Evolutionary conservation across 2,888 invertebrate species (phyloP), one percentile per base, ranked within the genome.

Genomic region (Allygus modestus): DNA sequence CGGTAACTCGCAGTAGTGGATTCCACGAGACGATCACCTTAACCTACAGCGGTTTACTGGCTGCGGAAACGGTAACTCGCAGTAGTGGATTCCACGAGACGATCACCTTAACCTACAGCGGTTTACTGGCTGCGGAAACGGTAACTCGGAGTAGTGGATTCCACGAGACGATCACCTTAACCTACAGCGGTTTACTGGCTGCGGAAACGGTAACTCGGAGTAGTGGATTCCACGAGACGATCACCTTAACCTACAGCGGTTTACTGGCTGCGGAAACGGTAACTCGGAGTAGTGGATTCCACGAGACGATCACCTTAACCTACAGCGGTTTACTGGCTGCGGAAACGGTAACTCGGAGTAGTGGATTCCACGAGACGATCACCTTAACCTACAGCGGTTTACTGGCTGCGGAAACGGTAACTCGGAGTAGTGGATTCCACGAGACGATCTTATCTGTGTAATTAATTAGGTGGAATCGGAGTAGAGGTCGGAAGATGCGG

Each of bases 401-500:
- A 46, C 46, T 17, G 15, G 15, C 46, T 23, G 58, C 23, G 58
- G 58, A 58, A 58, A 58, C 58, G 23, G 58, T 58, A 58, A 58
- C 1, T 58, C 20, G 20, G 20, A 37, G n/a, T 9, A 58, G 23
- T 23, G 23, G 5, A 58, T 2, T 23, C 2, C 37, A 11, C 1
- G 20, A 46, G 46, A 9, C 23, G 58, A 58, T 58, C 20, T 4
- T 58, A 58, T 58, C 58, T 20, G 4, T 2, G 58, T 58, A 58
- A 58, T 58, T 58, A 58, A 58, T 58, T 58, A 58, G 58, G 58
- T 58, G 58, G 58, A 58, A 12, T 58, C 58, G 23, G 58, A 0
- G 51, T 17, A 17, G 58, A 58, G 58, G 58, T 12, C 58, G 58
- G 23, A 9, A 46, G 58, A 58, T 58, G 58, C 58, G 23, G 58